phyloP scores from a whole-genome alignment of 2,113 vertebrate genomes.

The Danio rerio region GRCz12tu NC_133176.1:44293001-44293500 shows the following conservation, averaged over 20 bases:
- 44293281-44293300: constrained; percentile 64
- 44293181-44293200: constrained; percentile 66
- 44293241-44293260: constrained; percentile 13
- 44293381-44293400: constrained; percentile 24
- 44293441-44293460: no score
- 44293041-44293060: constrained; percentile 77
- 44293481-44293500: no score
- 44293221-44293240: constrained; percentile 38
- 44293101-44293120: constrained; percentile 78
- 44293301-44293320: constrained; percentile 61
- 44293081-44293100: constrained; percentile 76
- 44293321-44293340: constrained; percentile 69
- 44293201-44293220: constrained; percentile 62
- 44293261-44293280: constrained; percentile 53
- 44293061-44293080: constrained; percentile 80
- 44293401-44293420: background rate
- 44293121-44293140: constrained; percentile 47
- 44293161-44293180: constrained; percentile 78
- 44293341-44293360: constrained; percentile 61
- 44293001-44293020: constrained; percentile 59
- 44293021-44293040: constrained; percentile 74
- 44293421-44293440: background rate
- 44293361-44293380: constrained; percentile 38
- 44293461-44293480: no score
- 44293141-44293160: constrained; percentile 73